A percentile compares a stretch with the other conserved stretches of the same genome.
Evolutionary conservation across 1,140 invertebrate species (phyloP).

Genomic region (Magallana gigas): DNA sequence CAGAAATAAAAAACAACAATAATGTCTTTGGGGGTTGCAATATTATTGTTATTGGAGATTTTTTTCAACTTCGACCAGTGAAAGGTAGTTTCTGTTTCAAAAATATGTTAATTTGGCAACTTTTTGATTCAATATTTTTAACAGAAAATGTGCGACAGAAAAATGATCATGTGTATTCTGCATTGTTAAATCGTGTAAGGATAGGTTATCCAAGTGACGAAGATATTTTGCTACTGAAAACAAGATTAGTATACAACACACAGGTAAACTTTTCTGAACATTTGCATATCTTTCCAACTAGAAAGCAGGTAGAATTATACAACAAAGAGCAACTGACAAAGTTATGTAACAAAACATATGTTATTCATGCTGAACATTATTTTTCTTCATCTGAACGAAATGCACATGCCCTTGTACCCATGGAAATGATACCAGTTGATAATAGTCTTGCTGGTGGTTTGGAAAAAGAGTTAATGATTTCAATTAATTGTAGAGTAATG

Average conservation of each 20-base stretch:
- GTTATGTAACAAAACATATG: neutral
- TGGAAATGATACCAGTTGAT: conserved; percentile 40
- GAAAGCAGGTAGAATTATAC: conserved; percentile 37
- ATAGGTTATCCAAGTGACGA: conserved; percentile 32
- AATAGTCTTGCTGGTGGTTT: conserved; percentile 51
- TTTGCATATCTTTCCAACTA: conserved; percentile 41
- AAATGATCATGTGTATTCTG: conserved; percentile 35
- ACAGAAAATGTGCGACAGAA: conserved; percentile 56
- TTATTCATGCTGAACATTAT: conserved; percentile 46
- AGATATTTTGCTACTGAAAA: neutral
- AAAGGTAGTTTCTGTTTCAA: conserved; percentile 42
- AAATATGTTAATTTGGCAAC: conserved; percentile 49
- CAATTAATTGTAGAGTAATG: conserved; percentile 51
- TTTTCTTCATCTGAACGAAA: conserved; percentile 46
- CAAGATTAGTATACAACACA: neutral
- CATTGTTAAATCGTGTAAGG: conserved; percentile 48
- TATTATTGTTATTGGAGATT: conserved; percentile 20
- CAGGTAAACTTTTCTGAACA: neutral
- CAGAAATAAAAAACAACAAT: too few relatives aligned
- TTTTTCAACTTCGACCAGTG: conserved; percentile 50
- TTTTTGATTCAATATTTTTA: conserved; percentile 60
- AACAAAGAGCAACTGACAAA: neutral
- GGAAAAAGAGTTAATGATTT: conserved; percentile 12
- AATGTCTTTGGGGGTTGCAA: neutral
- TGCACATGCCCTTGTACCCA: conserved; percentile 38